These are phyloP conservation scores for Acyrthosiphon pisum DNA, from an alignment of 1,140 invertebrate genomes.

Conservation along the genomic window DNA sequence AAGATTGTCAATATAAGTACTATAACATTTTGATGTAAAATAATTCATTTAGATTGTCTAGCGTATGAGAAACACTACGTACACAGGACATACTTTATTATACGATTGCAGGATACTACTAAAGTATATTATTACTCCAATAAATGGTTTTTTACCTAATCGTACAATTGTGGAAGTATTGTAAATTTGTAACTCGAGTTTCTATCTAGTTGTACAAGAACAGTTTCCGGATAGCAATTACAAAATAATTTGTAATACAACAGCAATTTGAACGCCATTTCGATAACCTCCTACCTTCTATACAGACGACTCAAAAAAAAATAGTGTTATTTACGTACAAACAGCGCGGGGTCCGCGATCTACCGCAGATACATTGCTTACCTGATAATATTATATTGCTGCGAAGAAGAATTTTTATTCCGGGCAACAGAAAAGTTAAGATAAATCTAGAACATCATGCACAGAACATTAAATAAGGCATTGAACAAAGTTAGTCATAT, in stretches of 20 bases:
- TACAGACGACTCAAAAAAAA: not conserved
- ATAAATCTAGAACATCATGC: too few relatives aligned
- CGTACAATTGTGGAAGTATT: not conserved
- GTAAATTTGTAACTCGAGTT: too few relatives aligned
- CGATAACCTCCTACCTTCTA: not conserved
- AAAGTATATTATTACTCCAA: not conserved
- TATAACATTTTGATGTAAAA: not conserved
- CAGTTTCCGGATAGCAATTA: not conserved
- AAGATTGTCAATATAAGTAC: not conserved
- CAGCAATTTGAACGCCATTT: not conserved
- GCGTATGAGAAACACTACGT: not conserved
- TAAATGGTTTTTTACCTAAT: not conserved
- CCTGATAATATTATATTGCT: too few relatives aligned
- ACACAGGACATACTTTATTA: too few relatives aligned
- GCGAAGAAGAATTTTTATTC: too few relatives aligned
- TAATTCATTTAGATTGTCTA: not conserved
- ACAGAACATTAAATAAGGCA: too few relatives aligned
- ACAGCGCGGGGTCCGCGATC: too few relatives aligned
- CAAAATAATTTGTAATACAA: not conserved
- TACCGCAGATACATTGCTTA: too few relatives aligned
- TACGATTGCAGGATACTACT: too few relatives aligned
- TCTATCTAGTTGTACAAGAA: not conserved
- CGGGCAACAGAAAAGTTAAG: too few relatives aligned
- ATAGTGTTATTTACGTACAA: too few relatives aligned
- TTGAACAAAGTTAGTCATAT: too few relatives aligned